Conservation (phyloP, 2,797 vertebrate species). For the Dallia pectoralis region DNA sequence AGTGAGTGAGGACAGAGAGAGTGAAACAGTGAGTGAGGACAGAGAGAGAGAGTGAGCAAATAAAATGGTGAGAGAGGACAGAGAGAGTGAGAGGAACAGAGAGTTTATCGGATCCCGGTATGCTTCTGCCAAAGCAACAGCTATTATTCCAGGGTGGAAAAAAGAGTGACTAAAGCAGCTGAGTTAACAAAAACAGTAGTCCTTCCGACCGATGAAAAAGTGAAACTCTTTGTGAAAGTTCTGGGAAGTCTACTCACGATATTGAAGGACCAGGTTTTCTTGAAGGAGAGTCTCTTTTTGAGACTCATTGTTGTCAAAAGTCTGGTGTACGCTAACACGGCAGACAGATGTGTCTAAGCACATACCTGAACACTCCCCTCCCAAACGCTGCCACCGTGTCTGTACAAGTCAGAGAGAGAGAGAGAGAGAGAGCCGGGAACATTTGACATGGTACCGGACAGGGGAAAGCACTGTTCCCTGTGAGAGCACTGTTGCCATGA, state of each 20-base stretch:
- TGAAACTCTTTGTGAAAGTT: conserved; percentile 31
- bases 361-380: conserved; percentile 78
- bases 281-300: conserved; percentile 79
- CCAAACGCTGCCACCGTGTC: conserved; percentile 75
- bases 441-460: conserved; percentile 60
- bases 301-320: conserved; percentile 71
- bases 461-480: conserved; percentile 36
- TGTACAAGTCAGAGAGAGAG: conserved; percentile 75
- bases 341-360: conserved; percentile 55
- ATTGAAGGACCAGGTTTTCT: conserved; percentile 68
- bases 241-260: conserved; percentile 66
- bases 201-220: conserved; percentile 11
- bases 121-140: no score
- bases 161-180: conserved; percentile 68
- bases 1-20: no score
- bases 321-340: conserved; percentile 51
- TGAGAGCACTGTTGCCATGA: conserved; percentile 68
- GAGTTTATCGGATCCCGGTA: no score
- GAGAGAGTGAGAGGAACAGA: not conserved
- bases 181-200: conserved; percentile 61
- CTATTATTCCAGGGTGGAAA: conserved; percentile 18
- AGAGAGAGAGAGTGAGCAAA: conserved; percentile 53
- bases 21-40: not conserved
- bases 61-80: no score
- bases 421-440: conserved; percentile 49